These are phyloP conservation scores for Geodia barretti DNA, from an alignment of 37 sponge, comb jelly and placozoan genomes.

Conservation along the genomic window DNA sequence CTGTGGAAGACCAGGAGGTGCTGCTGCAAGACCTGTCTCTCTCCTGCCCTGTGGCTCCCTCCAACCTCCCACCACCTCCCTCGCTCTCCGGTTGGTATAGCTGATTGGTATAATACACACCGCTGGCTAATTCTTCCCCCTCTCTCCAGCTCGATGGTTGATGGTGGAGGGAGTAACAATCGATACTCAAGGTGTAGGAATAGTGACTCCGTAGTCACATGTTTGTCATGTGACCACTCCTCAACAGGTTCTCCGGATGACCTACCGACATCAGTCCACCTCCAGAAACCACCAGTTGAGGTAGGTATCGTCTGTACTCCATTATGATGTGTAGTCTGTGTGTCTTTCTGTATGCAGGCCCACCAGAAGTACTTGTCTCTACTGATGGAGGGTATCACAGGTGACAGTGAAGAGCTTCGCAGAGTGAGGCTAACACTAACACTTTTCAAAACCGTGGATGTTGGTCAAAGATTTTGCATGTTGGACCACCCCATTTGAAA, in stretches of 20 bases:
- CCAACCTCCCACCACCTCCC: constrained; percentile 13
- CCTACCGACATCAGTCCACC: not conserved
- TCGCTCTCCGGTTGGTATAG: not conserved
- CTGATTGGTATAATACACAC: no score
- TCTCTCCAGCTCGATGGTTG: constrained; percentile 43
- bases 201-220: not conserved
- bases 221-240: not conserved
- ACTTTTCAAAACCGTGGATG: no score
- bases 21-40: constrained; percentile 14
- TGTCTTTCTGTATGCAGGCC: constrained; percentile 24
- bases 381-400: constrained; percentile 65
- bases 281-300: not conserved
- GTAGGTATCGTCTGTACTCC: not conserved
- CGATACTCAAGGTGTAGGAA: not conserved
- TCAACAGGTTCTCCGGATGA: not conserved
- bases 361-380: constrained; percentile 59
- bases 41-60: constrained; percentile 1
- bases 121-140: no score
- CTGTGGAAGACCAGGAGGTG: constrained; percentile 34
- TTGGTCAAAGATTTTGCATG: not conserved
- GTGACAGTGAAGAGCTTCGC: constrained; percentile 69
- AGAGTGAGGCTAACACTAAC: no score
- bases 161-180: constrained; percentile 44
- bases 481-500: not conserved
- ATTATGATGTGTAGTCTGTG: not conserved